Evolutionary conservation across 2,797 vertebrate species (phyloP), one percentile per base, ranked within the genome.

Genomic region (Epinephelus coioides): DNA sequence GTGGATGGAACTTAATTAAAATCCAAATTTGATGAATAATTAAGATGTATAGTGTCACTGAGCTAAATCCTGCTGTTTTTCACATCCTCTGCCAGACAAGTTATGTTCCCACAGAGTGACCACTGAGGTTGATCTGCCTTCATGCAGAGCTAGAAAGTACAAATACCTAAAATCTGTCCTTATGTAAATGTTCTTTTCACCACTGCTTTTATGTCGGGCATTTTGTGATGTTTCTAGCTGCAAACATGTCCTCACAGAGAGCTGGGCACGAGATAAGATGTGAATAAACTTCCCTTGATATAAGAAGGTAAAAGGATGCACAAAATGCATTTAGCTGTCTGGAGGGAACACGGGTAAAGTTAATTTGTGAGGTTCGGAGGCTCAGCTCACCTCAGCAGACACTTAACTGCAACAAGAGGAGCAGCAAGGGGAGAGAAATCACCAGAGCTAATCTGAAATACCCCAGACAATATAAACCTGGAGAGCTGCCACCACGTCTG

Each of bases 11-110:
- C 61, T 55, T 57, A 76, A 87, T 88, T 90, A 84, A 81, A 86
- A 85, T 65, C 13, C 50, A 69, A 53, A 82, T 47, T 10, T 40
- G 57, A 85, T 85, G 69, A 89, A 88, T 83, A 81, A 89, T 85
- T 86, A 49, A 86, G 69, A 69, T 40, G 68, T 71, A 23, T 4
- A 43, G 19, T 13, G 55, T 67, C 13, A 51, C 43, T n/a, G 43
- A 68, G 69, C 73, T 67, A 73, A 69, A 73, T 46, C 53, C 25
- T 63, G 64, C 14, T 18, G 11, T 78, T 71, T 81, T 77, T 81
- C 1, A 71, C 71, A 83, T 81, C 78, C 53, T 71, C 60, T 18
- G 25, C 64, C 15, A 3, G 71, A 73, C 27, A 40, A 50, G 53
- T 67, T 44, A 6, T 47, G 62, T 43, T 72, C 64, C 27, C 51